phyloP scores from a whole-genome alignment of 2,113 vertebrate genomes.

The Emydura subglobosa region DNA sequence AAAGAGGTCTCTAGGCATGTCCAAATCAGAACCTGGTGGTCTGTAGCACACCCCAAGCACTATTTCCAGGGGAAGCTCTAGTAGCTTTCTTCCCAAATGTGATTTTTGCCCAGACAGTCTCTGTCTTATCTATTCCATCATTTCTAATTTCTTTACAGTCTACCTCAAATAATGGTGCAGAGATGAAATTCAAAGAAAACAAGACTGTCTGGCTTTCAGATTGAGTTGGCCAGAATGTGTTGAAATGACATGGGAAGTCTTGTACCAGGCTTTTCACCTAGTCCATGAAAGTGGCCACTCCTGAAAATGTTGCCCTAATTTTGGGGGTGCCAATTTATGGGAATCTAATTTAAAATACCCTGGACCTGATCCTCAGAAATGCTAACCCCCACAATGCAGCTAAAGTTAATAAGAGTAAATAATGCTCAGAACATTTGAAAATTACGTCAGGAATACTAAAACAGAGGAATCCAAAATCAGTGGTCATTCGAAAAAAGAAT shows the following conservation, averaged over 20 bases:
- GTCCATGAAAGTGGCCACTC: background rate
- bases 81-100: too few species aligned
- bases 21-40: too few species aligned
- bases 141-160: too few species aligned
- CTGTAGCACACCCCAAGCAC: too few species aligned
- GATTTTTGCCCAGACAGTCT: too few species aligned
- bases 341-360: background rate
- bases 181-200: background rate
- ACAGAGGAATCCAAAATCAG: background rate
- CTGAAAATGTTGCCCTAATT: background rate
- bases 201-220: background rate
- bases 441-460: background rate
- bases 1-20: too few species aligned
- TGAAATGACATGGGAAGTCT: background rate
- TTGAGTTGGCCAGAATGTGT: background rate
- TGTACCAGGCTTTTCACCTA: background rate
- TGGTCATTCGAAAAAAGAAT: background rate
- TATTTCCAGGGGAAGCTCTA: too few species aligned
- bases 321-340: background rate
- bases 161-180: background rate
- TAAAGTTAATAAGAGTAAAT: background rate
- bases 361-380: background rate
- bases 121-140: too few species aligned
- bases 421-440: background rate
- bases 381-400: background rate